Conservation (phyloP, 2,888 invertebrate species). For the Calameuta pallipes region DNA sequence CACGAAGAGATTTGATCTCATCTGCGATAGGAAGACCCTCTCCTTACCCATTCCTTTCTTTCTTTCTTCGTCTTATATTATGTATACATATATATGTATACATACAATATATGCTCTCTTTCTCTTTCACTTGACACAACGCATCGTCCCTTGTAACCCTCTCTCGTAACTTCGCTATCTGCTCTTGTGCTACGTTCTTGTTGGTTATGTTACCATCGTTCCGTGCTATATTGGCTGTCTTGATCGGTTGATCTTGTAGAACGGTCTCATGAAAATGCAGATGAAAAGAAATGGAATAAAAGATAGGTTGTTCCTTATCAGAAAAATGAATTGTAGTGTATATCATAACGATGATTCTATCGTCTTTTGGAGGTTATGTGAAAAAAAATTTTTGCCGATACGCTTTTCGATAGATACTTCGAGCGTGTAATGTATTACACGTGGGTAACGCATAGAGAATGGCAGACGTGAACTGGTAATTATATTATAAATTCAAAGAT, state of each 20-base stretch:
- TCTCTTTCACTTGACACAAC: not conserved
- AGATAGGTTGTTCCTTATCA: not conserved
- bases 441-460: not conserved
- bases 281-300: not conserved
- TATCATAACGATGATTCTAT: not conserved
- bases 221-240: not conserved
- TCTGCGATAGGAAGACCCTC: conserved; percentile 53
- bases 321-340: not conserved
- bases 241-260: not conserved
- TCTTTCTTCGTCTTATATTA: conserved; percentile 6
- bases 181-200: not conserved
- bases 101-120: not conserved
- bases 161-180: not conserved
- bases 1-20: conserved; percentile 55
- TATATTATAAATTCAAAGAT: conserved; percentile 46
- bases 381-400: not conserved
- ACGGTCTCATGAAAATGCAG: not conserved
- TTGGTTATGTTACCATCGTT: not conserved
- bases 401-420: not conserved
- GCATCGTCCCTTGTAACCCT: not conserved
- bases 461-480: not conserved
- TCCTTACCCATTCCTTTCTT: conserved; percentile 42
- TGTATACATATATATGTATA: not conserved
- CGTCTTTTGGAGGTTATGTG: not conserved
- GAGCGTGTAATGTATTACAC: not conserved